A percentile compares a stretch with the other conserved stretches of the same genome.
phyloP scores from a whole-genome alignment of 2,113 vertebrate species.

The Psettodes erumei region DNA sequence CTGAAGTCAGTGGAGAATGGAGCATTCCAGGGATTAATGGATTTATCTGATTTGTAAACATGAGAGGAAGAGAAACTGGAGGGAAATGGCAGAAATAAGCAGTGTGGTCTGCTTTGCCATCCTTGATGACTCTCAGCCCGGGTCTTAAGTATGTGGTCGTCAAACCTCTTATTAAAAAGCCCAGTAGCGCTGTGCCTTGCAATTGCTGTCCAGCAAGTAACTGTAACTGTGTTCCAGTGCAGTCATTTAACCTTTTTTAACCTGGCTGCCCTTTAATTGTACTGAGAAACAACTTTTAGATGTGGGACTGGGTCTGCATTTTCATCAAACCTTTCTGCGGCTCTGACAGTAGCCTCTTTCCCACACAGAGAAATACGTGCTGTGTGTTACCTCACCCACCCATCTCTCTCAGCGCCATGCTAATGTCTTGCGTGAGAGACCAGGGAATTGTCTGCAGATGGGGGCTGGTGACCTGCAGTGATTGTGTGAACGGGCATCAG shows the following conservation, averaged over 20 bases:
- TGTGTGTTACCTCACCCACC: constrained; percentile 15
- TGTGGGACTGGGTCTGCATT: neutral
- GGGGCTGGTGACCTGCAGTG: constrained; percentile 58
- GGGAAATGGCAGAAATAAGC: neutral
- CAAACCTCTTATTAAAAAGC: too few relatives aligned
- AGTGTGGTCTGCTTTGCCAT: too few relatives aligned
- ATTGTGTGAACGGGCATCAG: constrained; percentile 57
- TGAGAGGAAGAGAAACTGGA: neutral
- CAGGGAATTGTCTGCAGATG: constrained; percentile 50
- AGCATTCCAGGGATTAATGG: neutral
- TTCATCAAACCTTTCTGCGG: neutral
- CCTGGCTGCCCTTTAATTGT: too few relatives aligned
- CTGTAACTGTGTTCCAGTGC: neutral
- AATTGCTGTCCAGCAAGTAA: too few relatives aligned
- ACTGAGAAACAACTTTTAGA: neutral
- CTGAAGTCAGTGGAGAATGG: neutral
- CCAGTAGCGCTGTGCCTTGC: too few relatives aligned
- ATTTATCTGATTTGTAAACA: neutral
- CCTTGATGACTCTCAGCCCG: too few relatives aligned
- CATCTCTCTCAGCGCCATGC: constrained; percentile 39
- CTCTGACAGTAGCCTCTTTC: neutral
- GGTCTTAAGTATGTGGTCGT: too few relatives aligned
- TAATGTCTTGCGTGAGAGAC: constrained; percentile 41
- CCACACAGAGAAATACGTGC: neutral
- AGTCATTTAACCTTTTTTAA: neutral